Percentiles rank a stretch among this genome's conserved stretches.
Evolutionary conservation across 2,113 vertebrate species (phyloP).

Genomic region (Callaeas wilsoni): DNA sequence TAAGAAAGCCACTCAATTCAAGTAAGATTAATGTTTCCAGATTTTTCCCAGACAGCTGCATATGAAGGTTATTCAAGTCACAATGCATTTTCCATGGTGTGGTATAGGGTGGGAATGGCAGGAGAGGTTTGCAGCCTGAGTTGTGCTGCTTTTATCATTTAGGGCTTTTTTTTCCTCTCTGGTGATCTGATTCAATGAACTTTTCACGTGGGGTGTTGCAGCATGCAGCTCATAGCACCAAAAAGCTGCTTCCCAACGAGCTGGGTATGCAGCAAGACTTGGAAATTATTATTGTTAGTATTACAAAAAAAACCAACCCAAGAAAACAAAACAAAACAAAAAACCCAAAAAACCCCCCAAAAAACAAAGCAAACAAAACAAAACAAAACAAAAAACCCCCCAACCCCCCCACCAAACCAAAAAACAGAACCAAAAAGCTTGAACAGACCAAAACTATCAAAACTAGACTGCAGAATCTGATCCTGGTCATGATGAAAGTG

Average conservation of each 20-base stretch:
- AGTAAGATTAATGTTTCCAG: neutral
- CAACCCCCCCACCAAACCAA: too few species aligned
- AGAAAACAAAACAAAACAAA: too few species aligned
- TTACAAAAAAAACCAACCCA: neutral
- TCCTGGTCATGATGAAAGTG: neutral
- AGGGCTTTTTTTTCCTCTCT: neutral
- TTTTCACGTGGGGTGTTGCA: neutral
- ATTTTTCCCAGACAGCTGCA: neutral
- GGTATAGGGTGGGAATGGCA: neutral
- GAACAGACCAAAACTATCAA: neutral
- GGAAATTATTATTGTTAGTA: neutral
- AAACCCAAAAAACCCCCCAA: neutral
- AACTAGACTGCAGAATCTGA: neutral
- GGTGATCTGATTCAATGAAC: neutral
- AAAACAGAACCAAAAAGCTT: neutral
- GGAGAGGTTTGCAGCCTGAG: neutral
- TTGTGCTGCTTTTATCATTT: neutral
- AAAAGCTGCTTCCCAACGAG: neutral
- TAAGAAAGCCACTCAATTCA: neutral
- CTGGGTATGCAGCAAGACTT: neutral
- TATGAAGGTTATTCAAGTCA: neutral
- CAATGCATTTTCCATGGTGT: neutral
- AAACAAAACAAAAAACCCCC: too few species aligned
- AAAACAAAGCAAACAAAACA: neutral
- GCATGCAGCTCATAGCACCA: neutral